phyloP scores from a whole-genome alignment of 2,113 vertebrate species.

The Bostrychus sinensis region DNA sequence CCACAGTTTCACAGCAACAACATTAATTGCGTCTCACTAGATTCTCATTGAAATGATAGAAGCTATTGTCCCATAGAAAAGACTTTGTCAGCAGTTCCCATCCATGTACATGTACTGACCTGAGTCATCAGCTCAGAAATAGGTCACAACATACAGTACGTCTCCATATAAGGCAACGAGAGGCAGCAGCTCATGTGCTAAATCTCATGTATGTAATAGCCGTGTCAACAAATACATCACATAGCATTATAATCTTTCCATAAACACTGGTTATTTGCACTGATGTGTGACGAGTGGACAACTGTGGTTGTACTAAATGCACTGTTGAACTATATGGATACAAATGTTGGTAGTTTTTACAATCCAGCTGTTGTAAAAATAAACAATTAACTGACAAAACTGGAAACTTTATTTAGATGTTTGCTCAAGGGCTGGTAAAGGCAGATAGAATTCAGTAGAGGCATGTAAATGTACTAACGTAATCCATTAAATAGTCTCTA shows the following conservation, averaged over 20 bases:
- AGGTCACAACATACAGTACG: constrained; percentile 9
- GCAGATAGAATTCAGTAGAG: too few relatives aligned
- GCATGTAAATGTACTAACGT: too few relatives aligned
- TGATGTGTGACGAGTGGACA: too few relatives aligned
- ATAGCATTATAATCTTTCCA: not conserved
- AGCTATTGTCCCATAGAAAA: constrained; percentile 9
- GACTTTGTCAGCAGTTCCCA: constrained; percentile 7
- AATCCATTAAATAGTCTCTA: too few relatives aligned
- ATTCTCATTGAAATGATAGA: not conserved
- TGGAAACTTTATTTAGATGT: not conserved
- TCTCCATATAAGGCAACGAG: constrained; percentile 2
- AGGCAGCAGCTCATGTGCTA: not conserved
- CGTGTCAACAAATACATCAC: constrained; percentile 9
- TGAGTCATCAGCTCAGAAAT: constrained; percentile 13
- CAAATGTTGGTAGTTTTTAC: too few relatives aligned
- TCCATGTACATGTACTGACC: constrained; percentile 1
- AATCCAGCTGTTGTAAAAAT: too few relatives aligned
- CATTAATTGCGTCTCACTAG: not conserved
- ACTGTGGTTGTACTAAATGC: not conserved
- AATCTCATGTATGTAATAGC: not conserved
- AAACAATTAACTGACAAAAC: too few relatives aligned
- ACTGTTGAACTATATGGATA: too few relatives aligned
- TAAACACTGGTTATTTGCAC: too few relatives aligned
- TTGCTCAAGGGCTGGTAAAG: not conserved
- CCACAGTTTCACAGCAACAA: not conserved